These are phyloP conservation scores for Halcyon malimbica DNA, from an alignment of 2,113 vertebrate genomes.

Conservation along the genomic window DNA sequence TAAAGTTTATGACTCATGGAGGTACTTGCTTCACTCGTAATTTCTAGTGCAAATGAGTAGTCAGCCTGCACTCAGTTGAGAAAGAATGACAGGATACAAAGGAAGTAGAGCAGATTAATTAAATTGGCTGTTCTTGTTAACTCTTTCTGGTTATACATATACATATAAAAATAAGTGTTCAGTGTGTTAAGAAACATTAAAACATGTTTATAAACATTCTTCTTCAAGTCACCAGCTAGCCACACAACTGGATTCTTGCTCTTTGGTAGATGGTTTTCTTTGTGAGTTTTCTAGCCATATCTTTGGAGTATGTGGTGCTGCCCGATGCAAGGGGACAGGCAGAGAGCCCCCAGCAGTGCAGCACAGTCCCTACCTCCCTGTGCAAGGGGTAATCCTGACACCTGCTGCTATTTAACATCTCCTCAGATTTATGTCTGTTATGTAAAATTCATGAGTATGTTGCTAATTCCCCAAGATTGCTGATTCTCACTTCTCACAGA, in stretches of 20 bases:
- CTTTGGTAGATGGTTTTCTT: neutral
- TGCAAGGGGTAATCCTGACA: neutral
- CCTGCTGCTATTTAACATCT: neutral
- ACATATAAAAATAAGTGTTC: neutral
- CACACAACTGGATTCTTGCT: neutral
- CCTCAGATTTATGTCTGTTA: neutral
- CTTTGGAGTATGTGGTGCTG: neutral
- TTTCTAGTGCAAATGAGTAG: conserved; percentile 8
- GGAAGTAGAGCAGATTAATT: conserved; percentile 1
- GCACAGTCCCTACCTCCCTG: neutral
- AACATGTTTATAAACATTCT: neutral
- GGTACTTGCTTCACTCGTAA: neutral
- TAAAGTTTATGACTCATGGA: conserved; percentile 23
- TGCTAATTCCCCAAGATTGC: neutral
- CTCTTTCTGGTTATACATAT: conserved; percentile 3
- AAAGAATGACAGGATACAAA: neutral
- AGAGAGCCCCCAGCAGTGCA: neutral
- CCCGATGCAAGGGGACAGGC: neutral
- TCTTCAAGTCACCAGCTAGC: neutral
- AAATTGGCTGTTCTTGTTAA: neutral
- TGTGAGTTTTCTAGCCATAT: neutral
- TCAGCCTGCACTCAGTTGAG: neutral
- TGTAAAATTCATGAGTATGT: neutral
- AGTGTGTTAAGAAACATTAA: neutral
- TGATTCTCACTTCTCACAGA: neutral